A percentile compares a stretch with the other conserved stretches of the same genome.
Evolutionary conservation across 2,888 invertebrate species (phyloP).

Genomic region (Sabatieria punctata): DNA sequence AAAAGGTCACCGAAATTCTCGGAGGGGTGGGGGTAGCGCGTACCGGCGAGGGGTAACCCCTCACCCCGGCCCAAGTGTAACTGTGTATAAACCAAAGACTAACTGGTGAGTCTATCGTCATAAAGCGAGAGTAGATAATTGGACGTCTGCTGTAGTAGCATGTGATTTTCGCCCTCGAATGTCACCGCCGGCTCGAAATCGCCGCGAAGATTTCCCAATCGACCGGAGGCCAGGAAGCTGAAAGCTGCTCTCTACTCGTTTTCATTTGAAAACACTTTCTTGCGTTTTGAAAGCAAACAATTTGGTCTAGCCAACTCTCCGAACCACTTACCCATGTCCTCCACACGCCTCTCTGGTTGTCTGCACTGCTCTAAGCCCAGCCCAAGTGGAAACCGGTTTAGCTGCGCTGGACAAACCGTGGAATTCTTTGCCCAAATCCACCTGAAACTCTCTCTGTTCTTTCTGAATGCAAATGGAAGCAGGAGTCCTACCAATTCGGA

Average conservation of each 20-base stretch:
- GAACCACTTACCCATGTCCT: slow-evolving; percentile 66
- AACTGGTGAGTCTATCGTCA: slow-evolving; percentile 11
- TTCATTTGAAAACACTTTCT: no score
- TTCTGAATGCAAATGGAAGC: no score
- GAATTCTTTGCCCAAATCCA: slow-evolving; percentile 39
- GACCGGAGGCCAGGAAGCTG: slow-evolving; percentile 28
- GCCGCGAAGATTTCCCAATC: slow-evolving; percentile 62
- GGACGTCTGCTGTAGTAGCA: slow-evolving; percentile 68
- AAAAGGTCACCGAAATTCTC: no score
- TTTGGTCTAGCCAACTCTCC: not conserved
- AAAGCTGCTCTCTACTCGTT: no score
- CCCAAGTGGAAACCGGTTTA: slow-evolving; percentile 58
- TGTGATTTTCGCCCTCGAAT: slow-evolving; percentile 85
- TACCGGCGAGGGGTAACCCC: no score
- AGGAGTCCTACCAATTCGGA: slow-evolving; percentile 25
- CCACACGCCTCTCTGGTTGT: slow-evolving; percentile 84
- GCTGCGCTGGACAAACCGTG: slow-evolving; percentile 41
- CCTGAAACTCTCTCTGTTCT: slow-evolving; percentile 41
- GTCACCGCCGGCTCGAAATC: slow-evolving; percentile 78
- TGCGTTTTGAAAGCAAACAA: no score
- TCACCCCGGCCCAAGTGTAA: no score
- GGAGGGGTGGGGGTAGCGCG: no score
- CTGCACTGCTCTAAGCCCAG: slow-evolving; percentile 66
- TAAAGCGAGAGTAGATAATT: slow-evolving; percentile 54
- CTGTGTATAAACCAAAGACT: no score